Base-by-base conservation (phyloP, 2,888 invertebrate genomes). In the Lasioglossum villosulum region DNA sequence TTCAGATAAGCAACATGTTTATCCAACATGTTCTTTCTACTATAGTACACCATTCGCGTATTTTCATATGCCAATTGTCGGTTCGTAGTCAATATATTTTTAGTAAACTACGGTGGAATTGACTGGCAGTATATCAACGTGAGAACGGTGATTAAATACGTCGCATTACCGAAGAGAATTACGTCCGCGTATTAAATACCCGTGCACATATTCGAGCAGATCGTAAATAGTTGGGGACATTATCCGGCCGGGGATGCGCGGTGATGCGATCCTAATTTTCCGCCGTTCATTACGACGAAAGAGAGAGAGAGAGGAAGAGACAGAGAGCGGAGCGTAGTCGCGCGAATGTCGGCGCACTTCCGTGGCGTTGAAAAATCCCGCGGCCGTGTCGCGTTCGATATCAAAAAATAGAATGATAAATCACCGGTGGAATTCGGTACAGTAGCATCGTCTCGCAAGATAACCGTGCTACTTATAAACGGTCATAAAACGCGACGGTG, bases 381-480 rank as follows among this genome's bases (percentile, higher is more conserved):
- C 23, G 16, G 19, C n/a, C n/a, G n/a, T 56, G 42, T 23, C 8
- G 30, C 52, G 56, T 19, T 76, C 83, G 77, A 83, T 83, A 74
- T 59, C 70, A 12, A 34, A 27, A 78, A 84, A 83, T 71, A 71
- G 34, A 30, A 34, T 45, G 45, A 78, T 78, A 78, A 56, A 83
- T 83, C 75, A 75, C 27, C 52, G n/a, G 63, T 10, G 37, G 75
- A 75, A 72, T 83, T 78, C 42, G 48, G 48, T n/a, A n/a, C 42
- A 74, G 45, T 39, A 19, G 23, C 34, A 4, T 37, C n/a, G 56
- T 34, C 56, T 66, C 45, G 30, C 52, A 81, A 78, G 83, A 84
- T 83, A 78, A 71, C 75, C 42, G 63, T 63, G 56, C 5, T 23
- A 56, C 66, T 83, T 83, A 83, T 83, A 83, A 84, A 75, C 78